Percentiles rank a stretch among this genome's conserved stretches.
Conservation (phyloP, 1,140 invertebrate genomes). For the Drosophila teissieri region DNA sequence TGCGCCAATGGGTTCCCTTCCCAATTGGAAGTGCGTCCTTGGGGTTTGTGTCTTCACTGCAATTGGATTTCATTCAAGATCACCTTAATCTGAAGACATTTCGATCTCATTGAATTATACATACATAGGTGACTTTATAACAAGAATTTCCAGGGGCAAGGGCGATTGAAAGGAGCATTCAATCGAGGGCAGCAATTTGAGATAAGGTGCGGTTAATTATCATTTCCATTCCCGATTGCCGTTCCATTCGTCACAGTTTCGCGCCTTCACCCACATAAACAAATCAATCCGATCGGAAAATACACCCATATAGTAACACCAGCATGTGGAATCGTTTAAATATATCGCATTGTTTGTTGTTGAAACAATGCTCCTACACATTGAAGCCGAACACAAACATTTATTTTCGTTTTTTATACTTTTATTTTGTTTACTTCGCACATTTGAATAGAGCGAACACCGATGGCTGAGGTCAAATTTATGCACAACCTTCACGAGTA, state of each 20-base stretch:
- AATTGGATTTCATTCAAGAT: conserved; percentile 6
- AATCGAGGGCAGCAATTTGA: conserved; percentile 22
- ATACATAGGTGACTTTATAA: conserved; percentile 12
- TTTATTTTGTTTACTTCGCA: conserved; percentile 53
- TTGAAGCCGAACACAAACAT: conserved; percentile 39
- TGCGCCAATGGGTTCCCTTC: conserved; percentile 2
- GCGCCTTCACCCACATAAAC: conserved; percentile 37
- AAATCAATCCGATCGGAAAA: conserved; percentile 22
- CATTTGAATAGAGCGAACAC: conserved; percentile 38
- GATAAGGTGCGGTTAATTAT: conserved; percentile 50
- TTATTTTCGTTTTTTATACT: conserved; percentile 28
- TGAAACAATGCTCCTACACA: conserved; percentile 51
- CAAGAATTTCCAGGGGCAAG: conserved; percentile 20
- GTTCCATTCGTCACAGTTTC: conserved; percentile 49
- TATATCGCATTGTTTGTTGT: conserved; percentile 58
- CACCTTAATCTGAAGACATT: neutral
- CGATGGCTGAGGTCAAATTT: conserved; percentile 31
- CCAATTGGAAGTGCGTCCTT: conserved; percentile 50
- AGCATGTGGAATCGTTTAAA: conserved; percentile 48
- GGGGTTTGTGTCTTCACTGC: conserved; percentile 50
- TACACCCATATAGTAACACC: neutral
- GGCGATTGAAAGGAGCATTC: conserved; percentile 2
- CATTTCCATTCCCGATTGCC: conserved; percentile 28
- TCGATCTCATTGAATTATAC: neutral
- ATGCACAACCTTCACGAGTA: conserved; percentile 28